These are phyloP conservation scores for Sinocyclocheilus anshuiensis DNA, from an alignment of 2,113 vertebrate genomes.

Conservation along the genomic window DNA sequence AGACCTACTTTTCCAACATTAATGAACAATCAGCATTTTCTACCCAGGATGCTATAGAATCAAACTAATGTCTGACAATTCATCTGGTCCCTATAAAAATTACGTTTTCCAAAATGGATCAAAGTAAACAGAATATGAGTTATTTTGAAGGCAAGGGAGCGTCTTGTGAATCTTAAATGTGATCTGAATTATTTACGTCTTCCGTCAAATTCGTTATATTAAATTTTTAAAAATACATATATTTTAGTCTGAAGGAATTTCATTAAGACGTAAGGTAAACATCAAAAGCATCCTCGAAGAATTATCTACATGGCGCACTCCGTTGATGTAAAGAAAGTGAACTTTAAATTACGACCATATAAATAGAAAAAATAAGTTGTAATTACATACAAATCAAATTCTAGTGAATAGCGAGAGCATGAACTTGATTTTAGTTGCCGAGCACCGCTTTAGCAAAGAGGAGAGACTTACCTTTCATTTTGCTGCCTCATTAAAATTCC, in stretches of 20 bases:
- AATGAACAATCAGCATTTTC: background rate
- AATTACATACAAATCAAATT: background rate
- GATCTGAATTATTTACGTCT: conserved; percentile 4
- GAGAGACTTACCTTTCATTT: conserved; percentile 48
- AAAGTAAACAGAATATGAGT: background rate
- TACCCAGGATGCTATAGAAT: background rate
- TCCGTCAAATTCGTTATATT: background rate
- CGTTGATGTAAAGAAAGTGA: background rate
- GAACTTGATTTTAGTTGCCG: background rate
- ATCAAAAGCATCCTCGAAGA: background rate
- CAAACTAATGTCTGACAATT: background rate
- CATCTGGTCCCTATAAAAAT: background rate
- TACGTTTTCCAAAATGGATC: background rate
- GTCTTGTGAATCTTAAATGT: background rate
- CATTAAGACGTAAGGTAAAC: background rate
- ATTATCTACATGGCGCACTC: background rate
- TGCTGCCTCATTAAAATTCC: conserved; percentile 40
- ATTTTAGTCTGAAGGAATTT: background rate
- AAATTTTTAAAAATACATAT: background rate
- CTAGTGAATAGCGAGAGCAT: background rate
- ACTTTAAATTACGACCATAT: conserved; percentile 1
- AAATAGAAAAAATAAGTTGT: background rate
- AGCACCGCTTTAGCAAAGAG: background rate
- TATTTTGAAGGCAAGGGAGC: background rate
- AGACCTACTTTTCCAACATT: background rate